phyloP scores from a whole-genome alignment of 2,797 vertebrate species.

The Chaunax sp. region DNA sequence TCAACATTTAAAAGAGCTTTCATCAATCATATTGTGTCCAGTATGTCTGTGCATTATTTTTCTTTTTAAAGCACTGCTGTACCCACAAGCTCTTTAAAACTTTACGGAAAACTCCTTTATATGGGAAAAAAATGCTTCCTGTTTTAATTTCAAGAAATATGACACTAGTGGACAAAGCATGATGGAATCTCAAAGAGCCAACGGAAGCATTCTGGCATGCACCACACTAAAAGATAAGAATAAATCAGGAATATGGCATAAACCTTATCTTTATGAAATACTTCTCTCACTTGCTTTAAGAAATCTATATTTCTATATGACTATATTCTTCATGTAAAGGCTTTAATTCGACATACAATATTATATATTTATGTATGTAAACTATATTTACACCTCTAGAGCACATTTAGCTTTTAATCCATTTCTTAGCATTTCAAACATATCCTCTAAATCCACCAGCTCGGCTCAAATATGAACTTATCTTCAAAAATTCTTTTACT shows the following conservation, averaged over 20 bases:
- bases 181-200: constrained; percentile 22
- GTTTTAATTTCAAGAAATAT: constrained; percentile 49
- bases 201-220: constrained; percentile 32
- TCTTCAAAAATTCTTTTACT: constrained; percentile 14
- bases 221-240: constrained; percentile 32
- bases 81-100: constrained; percentile 8
- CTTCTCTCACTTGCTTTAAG: constrained; percentile 33
- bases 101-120: constrained; percentile 28
- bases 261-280: constrained; percentile 44
- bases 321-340: constrained; percentile 32
- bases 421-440: constrained; percentile 18
- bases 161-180: constrained; percentile 14
- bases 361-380: constrained; percentile 20
- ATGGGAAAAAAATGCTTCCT: constrained; percentile 50
- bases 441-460: constrained; percentile 14
- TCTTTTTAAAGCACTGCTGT: constrained; percentile 2
- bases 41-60: neutral
- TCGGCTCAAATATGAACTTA: constrained; percentile 7
- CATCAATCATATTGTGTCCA: constrained; percentile 4
- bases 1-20: constrained; percentile 16
- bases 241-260: constrained; percentile 31
- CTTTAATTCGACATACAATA: constrained; percentile 45
- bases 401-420: constrained; percentile 17
- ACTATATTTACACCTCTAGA: constrained; percentile 26
- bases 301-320: constrained; percentile 26